Conservation (phyloP, 2,888 invertebrate species). For the Nematopogon swammerdamellus region DNA sequence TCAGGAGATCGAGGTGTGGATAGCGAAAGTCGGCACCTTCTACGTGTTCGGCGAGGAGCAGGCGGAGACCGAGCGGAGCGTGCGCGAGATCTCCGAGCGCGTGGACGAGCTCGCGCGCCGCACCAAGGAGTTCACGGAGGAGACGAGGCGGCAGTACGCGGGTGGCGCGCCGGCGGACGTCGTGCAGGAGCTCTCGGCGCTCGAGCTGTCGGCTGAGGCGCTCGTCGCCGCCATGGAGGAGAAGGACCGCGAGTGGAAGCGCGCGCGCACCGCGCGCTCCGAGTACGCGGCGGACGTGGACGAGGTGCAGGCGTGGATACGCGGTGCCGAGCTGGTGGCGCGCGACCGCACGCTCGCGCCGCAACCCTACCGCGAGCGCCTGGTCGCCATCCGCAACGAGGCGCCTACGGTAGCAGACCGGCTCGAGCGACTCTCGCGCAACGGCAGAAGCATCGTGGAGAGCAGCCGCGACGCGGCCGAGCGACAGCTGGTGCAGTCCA, state of each 20-base stretch:
- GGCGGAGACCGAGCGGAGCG: slow-evolving; percentile 55
- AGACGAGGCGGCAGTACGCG: slow-evolving; percentile 66
- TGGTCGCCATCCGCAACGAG: slow-evolving; percentile 75
- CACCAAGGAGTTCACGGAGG: slow-evolving; percentile 56
- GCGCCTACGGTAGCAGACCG: slow-evolving; percentile 69
- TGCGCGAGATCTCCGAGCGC: slow-evolving; percentile 56
- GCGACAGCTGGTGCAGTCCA: slow-evolving; percentile 69
- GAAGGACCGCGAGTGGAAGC: slow-evolving; percentile 82
- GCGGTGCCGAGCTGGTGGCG: slow-evolving; percentile 77
- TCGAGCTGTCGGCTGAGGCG: slow-evolving; percentile 80
- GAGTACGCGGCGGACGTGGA: slow-evolving; percentile 80
- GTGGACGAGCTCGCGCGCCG: slow-evolving; percentile 56
- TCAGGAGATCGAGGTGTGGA: slow-evolving; percentile 62
- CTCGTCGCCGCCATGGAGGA: slow-evolving; percentile 80
- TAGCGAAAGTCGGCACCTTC: slow-evolving; percentile 64
- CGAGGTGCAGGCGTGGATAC: slow-evolving; percentile 78
- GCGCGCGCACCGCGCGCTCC: slow-evolving; percentile 76
- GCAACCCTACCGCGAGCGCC: slow-evolving; percentile 69
- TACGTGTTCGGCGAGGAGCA: slow-evolving; percentile 78
- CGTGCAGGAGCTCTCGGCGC: slow-evolving; percentile 73
- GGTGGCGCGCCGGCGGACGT: slow-evolving; percentile 73
- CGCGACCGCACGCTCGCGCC: slow-evolving; percentile 80
- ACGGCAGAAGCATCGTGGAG: slow-evolving; percentile 75
- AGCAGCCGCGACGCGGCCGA: slow-evolving; percentile 77
- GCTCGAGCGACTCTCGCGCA: slow-evolving; percentile 72